These are phyloP conservation scores for Trichomalopsis sarcophagae DNA, from an alignment of 1,140 invertebrate species.

Conservation along the genomic window DNA sequence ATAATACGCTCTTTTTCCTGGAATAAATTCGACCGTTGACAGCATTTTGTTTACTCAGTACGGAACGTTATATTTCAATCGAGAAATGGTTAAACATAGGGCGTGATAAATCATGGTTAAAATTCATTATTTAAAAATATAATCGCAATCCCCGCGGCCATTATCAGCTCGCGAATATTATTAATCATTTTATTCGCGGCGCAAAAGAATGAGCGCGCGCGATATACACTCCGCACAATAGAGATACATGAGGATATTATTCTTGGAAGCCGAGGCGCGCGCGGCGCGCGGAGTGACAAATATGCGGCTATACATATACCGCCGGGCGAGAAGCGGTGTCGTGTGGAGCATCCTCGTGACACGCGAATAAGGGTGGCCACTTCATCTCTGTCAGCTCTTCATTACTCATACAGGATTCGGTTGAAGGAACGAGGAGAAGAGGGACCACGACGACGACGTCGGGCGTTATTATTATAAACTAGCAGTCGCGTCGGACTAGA, in stretches of 20 bases:
- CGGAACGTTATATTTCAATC: no score
- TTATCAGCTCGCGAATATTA: background rate
- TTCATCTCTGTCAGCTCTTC: slow-evolving; percentile 64
- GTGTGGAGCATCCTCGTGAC: slow-evolving; percentile 37
- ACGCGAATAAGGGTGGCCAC: slow-evolving; percentile 59
- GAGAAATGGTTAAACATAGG: no score
- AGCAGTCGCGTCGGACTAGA: background rate
- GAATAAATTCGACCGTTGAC: no score
- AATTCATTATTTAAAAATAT: slow-evolving; percentile 35
- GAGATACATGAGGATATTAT: slow-evolving; percentile 48
- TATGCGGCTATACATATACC: slow-evolving; percentile 34
- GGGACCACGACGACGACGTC: background rate
- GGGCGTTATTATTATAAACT: background rate
- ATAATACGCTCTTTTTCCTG: no score
- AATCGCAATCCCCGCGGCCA: background rate
- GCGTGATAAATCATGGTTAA: background rate
- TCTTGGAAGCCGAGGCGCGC: slow-evolving; percentile 16
- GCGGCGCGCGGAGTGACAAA: slow-evolving; percentile 26
- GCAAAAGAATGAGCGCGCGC: background rate
- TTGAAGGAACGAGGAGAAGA: background rate
- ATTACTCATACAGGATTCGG: slow-evolving; percentile 56
- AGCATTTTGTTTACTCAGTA: no score
- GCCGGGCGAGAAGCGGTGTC: slow-evolving; percentile 4
- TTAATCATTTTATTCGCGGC: slow-evolving; percentile 30
- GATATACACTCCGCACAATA: slow-evolving; percentile 28